Evolutionary conservation across 2,113 vertebrate genomes (phyloP).

Genomic region (Larimichthys crocea): DNA sequence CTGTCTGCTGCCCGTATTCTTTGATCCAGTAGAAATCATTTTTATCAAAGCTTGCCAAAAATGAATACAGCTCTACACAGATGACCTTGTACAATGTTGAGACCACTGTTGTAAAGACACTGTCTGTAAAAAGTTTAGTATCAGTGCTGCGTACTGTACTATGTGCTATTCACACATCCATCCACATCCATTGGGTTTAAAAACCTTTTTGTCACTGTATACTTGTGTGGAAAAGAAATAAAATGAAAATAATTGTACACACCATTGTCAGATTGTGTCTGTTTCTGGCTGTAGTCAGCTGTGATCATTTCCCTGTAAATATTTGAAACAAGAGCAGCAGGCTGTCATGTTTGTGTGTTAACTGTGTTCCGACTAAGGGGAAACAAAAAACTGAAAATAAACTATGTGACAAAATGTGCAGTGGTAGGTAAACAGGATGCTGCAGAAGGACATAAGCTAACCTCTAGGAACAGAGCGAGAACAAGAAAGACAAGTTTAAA

Average conservation of each 20-base stretch:
- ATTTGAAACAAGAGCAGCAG: slow-evolving; percentile 9
- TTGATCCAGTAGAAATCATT: not conserved
- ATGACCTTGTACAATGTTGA: slow-evolving; percentile 31
- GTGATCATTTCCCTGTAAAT: not conserved
- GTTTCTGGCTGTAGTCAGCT: not conserved
- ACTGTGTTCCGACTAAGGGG: not conserved
- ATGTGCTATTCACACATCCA: slow-evolving; percentile 43
- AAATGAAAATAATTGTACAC: slow-evolving; percentile 76
- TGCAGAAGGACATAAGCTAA: not conserved
- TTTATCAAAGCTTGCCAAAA: slow-evolving; percentile 58
- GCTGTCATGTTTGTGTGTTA: slow-evolving; percentile 6
- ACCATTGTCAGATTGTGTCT: not conserved
- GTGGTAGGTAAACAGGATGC: not conserved
- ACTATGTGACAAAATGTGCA: not conserved
- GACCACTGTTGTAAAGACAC: slow-evolving; percentile 48
- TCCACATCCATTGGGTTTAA: slow-evolving; percentile 8
- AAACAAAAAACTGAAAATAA: slow-evolving; percentile 5
- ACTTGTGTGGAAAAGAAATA: slow-evolving; percentile 65
- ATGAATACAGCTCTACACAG: not conserved
- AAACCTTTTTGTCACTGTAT: slow-evolving; percentile 49
- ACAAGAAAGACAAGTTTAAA: not conserved
- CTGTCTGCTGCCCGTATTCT: not conserved
- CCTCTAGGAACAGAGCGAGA: not conserved
- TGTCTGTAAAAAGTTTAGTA: slow-evolving; percentile 42
- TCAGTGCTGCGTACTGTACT: slow-evolving; percentile 54